Evolutionary conservation across 37 sponge, comb jelly and placozoan species (phyloP), one percentile per base, ranked within the genome.

Genomic region (Tethya wilhelma): DNA sequence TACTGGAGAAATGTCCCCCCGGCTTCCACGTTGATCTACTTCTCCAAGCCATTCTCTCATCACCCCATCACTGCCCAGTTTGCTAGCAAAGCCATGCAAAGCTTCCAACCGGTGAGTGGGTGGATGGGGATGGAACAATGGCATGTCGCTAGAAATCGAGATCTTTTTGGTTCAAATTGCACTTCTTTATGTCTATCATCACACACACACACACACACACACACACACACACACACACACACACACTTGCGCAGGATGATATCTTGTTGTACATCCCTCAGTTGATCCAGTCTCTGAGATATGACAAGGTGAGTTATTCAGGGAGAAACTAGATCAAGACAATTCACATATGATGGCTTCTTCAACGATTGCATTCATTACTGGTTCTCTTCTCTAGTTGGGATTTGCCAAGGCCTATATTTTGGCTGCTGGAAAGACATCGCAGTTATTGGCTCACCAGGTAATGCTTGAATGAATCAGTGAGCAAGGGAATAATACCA

Each of bases 361-460:
- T n/a, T n/a, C n/a, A n/a, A n/a, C n/a, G n/a, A n/a, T n/a, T n/a
- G n/a, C n/a, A 4, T 9, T 9, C 23, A n/a, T 9, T 58, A n/a
- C 26, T 58, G 12, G 5, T 9, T 7, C n/a, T 56, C 25, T 42
- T 45, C 38, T 0, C 56, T 49, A 90, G 88, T 63, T 91, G 44
- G 94, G 94, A 1, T 90, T 87, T 85, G 94, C 87, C 30, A 66
- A 74, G 49, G 69, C 85, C 39, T 94, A 83, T 67, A 91, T 94
- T 38, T 9, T 87, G 22, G 66, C 90, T 33, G 95, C 95, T 26
- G 92, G 90, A 2, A 85, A 56, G 44, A 77, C 81, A 33, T 97
- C 97, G 14, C 97, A 94, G 64, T 59, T 97, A n/a, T 74, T 94
- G 29, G 91, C 97, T 42, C 97, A 97, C 44, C 90, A 90, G 90